Conservation (phyloP, 1,140 invertebrate genomes). For the Lutraria rhynchaena region DNA sequence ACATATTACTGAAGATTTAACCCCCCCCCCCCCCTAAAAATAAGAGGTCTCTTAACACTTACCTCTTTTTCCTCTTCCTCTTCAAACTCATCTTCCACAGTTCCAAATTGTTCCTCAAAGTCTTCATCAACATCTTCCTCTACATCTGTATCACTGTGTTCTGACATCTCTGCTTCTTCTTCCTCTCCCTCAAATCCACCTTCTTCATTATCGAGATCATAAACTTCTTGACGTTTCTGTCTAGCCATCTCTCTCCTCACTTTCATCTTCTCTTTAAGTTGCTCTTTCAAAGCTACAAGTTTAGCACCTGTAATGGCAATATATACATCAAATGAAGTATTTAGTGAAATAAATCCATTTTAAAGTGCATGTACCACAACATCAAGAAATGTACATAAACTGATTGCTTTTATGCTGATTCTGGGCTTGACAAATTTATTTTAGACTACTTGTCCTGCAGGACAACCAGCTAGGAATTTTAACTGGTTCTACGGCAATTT, state of each 20-base stretch:
- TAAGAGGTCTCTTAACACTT: too few species aligned
- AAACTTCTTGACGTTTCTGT: constrained; percentile 71
- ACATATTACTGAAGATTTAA: too few species aligned
- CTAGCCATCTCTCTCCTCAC: constrained; percentile 68
- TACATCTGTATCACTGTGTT: constrained; percentile 68
- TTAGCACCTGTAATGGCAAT: constrained; percentile 75
- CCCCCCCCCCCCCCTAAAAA: too few species aligned
- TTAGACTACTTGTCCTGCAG: too few species aligned
- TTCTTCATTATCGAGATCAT: constrained; percentile 74
- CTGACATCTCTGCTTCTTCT: constrained; percentile 70
- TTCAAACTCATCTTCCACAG: constrained; percentile 65
- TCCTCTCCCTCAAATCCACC: constrained; percentile 66
- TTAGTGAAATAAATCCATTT: too few species aligned
- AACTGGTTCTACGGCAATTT: too few species aligned
- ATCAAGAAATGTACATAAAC: too few species aligned
- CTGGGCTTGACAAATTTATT: too few species aligned
- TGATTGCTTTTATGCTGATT: too few species aligned
- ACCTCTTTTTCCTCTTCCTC: constrained; percentile 60
- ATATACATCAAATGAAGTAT: too few species aligned
- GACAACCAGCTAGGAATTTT: too few species aligned
- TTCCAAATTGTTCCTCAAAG: constrained; percentile 65
- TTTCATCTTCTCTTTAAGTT: constrained; percentile 69
- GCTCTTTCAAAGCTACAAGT: constrained; percentile 68
- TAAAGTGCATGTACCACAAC: too few species aligned
- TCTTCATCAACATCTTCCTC: constrained; percentile 58